Evolutionary conservation across 2,888 invertebrate genomes (phyloP), one percentile per base, ranked within the genome.

Genomic region (Rhingia campestris): DNA sequence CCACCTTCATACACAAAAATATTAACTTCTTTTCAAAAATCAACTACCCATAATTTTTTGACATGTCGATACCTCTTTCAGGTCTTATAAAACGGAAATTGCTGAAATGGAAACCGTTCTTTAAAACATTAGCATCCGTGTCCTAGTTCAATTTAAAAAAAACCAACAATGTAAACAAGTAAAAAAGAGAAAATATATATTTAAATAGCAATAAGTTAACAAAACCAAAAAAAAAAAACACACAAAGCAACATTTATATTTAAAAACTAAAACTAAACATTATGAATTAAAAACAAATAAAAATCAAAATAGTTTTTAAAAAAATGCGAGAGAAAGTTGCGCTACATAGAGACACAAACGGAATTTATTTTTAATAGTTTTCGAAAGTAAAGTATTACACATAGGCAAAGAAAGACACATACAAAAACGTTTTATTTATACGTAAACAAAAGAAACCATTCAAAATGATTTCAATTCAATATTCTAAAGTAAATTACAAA

Each of bases 71-170:
- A n/a, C 22, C 22, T 2, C 58, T 88, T 86, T 47, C 86, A 91
- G 92, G 91, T 91, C 92, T 3, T 91, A 94, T 91, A 93, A 95
- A 92, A 95, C 95, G 86, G 95, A 95, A 92, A 95, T 95, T 88
- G 96, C 97, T 89, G 97, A 97, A 94, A 96, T 97, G 95, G 97
- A 97, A 94, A 97, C 97, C 91, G 97, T 97, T 93, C 96, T 97
- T 94, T 96, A 96, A 85, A 47, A 81, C 63, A 30, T 64, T 66
- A 67, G 61, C 72, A 76, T 84, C 67, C 79, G 81, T 49, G 77
- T 79, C 81, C 82, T 81, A 75, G 79, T 76, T 81, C 84, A 85
- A 86, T 81, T 86, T 84, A 76, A 51, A 69, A 51, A 64, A 54
- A 76, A 73, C 43, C 66, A 72, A 85, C 66, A 45, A 61, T 67